A percentile compares a stretch with the other conserved stretches of the same genome.
Evolutionary conservation across 1,140 invertebrate species (phyloP).

Genomic region (Acromyrmex charruanus): DNA sequence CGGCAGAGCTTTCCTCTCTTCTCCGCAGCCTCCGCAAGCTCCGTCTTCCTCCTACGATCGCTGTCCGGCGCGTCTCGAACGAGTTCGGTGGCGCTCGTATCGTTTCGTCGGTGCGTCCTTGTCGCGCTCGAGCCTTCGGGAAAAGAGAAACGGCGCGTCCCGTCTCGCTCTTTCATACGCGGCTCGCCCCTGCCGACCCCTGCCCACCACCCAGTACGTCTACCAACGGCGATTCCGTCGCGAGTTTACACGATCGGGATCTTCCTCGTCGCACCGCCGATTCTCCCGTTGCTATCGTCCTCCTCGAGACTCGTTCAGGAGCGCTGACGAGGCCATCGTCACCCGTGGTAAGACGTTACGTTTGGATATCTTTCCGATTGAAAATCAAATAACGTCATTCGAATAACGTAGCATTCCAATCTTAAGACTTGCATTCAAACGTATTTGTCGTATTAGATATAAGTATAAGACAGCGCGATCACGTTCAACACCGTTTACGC

Average conservation of each 20-base stretch:
- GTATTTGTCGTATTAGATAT: not conserved
- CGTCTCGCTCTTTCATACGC: conserved; percentile 52
- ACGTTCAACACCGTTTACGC: not conserved
- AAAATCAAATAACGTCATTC: not conserved
- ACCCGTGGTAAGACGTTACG: conserved; percentile 44
- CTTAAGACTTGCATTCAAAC: not conserved
- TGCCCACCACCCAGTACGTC: conserved; percentile 58
- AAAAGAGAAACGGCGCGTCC: conserved; percentile 11
- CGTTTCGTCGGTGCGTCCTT: conserved; percentile 63
- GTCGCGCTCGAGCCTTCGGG: conserved; percentile 41
- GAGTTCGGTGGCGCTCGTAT: conserved; percentile 75
- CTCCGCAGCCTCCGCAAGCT: conserved; percentile 31
- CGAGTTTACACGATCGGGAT: conserved; percentile 73
- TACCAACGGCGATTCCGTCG: conserved; percentile 73
- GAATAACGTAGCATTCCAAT: not conserved
- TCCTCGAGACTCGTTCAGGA: conserved; percentile 67
- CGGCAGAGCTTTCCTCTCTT: conserved; percentile 67
- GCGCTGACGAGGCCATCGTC: conserved; percentile 43
- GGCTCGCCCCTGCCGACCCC: conserved; percentile 66
- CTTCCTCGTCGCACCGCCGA: conserved; percentile 72
- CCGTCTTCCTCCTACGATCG: conserved; percentile 70
- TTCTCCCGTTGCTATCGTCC: conserved; percentile 69
- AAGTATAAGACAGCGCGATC: not conserved
- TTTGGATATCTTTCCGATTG: not conserved
- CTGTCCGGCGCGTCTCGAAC: conserved; percentile 74